Evolutionary conservation across 2,797 vertebrate genomes (phyloP), one percentile per base, ranked within the genome.

Genomic region (Muscicapa striata): DNA sequence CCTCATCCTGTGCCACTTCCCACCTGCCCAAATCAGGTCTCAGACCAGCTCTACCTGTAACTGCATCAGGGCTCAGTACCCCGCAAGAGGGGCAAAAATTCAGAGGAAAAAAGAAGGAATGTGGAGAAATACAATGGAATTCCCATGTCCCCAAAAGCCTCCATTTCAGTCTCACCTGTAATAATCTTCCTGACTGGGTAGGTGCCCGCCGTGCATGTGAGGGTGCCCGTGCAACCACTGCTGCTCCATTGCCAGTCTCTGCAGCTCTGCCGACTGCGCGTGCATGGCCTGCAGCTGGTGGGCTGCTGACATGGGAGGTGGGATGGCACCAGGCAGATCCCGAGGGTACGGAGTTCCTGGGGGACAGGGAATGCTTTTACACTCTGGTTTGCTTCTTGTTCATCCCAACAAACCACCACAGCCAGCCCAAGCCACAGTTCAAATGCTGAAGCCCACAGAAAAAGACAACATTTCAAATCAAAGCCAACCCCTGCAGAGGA

Each of bases 261-360:
- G 99, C 75, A 99, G 98, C 98, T 99, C 99, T 3, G 99, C 99
- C 0, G 99, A 99, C 98, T 99, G 99, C 59, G 99, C 99, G 9
- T 99, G 99, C 99, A 99, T 99, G 97, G 99, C 99, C 98, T 99
- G 99, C 76, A 99, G 98, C 96, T 99, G 99, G 96, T 99, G 99
- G 36, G 99, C 99, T 6, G 99, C 99, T 0, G 99, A 99, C 99
- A 99, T 99, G 16, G 98, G 99, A 32, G 99, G 99, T 15, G 99
- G 99, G 77, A 99, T 98, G 93, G 99, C 99, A 67, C 98, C 99
- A 6, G 97, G 99, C 93, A 99, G 98, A 22, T 99, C 99, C 94
- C 99, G 98, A 15, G 99, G 98, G 85, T 99, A 99, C 32, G 98
- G 99, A 95, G 98, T 98, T 94, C 99, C 99, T 99, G 94, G 5